Conservation (phyloP, 2,113 vertebrate genomes). For the Rana temporaria region DNA sequence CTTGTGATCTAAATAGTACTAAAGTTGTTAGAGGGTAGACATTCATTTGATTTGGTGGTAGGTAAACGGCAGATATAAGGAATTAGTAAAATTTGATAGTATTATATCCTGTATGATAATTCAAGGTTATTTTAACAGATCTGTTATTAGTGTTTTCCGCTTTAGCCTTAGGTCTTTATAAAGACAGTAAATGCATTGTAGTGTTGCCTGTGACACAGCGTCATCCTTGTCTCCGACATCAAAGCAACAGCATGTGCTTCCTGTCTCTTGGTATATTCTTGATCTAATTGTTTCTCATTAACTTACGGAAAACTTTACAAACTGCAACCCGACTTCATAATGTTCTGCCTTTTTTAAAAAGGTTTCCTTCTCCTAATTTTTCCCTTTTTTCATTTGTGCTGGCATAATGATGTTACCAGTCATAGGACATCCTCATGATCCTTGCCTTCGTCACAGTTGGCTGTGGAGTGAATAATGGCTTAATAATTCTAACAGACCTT, state of each 20-base stretch:
- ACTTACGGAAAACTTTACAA: neutral
- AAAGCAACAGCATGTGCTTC: constrained; percentile 21
- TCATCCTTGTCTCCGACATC: neutral
- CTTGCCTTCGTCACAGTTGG: neutral
- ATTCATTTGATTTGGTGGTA: no score
- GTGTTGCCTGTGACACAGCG: neutral
- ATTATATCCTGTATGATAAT: no score
- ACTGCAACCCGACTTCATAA: no score
- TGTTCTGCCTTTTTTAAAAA: neutral
- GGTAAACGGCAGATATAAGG: no score
- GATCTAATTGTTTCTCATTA: constrained; percentile 26
- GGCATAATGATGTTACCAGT: constrained; percentile 27
- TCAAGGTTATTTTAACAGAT: neutral
- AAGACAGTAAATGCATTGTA: constrained; percentile 10
- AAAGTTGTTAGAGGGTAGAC: no score
- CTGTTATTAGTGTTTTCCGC: neutral
- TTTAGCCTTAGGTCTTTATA: neutral
- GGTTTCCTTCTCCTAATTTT: neutral
- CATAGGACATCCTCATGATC: constrained; percentile 37
- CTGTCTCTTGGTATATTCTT: constrained; percentile 9
- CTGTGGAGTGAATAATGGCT: neutral
- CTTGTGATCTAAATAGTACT: no score
- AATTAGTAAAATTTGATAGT: no score
- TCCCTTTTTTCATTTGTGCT: neutral
- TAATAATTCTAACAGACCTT: constrained; percentile 7